Base-by-base conservation (phyloP, 2,888 invertebrate genomes). In the Alloplasta piceator region DNA sequence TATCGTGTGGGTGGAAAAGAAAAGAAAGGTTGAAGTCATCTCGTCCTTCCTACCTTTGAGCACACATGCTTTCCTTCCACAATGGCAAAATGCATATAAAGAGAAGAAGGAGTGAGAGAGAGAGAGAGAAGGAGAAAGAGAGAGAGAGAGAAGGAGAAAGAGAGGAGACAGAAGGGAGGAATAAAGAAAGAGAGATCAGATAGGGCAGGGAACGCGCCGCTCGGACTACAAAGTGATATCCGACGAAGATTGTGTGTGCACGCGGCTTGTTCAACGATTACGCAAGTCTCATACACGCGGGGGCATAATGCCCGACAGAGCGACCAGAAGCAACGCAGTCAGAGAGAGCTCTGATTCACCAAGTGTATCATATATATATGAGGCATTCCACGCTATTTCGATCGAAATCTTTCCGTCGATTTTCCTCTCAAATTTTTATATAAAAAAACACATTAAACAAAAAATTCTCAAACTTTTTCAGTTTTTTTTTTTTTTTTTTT, bases 191-290 rank as follows among this genome's bases (percentile, higher is more conserved):
- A 85, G 85, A 88, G 87, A 90, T 89, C 88, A 89, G 89, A 90
- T 89, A 88, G 88, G 86, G 86, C 85, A 85, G 80, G 78, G 78
- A 86, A 82, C 75, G 84, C 84, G 83, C 87, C 89, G 90, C 89
- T 78, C 85, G 85, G 88, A 91, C 89, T 89, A 91, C 91, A 91
- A 91, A 91, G 90, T 88, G 90, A 90, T 89, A 89, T 89, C 89
- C 90, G 86, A 89, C 88, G 85, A 77, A 89, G 90, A 90, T 89
- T 86, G 85, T 86, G 85, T 85, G 88, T 84, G 87, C 86, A 79
- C 83, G 84, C 85, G 66, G 83, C 86, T 86, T 87, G 88, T 88
- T 88, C 85, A 86, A 84, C 87, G 90, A 89, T 91, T 91, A 88
- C 89, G 89, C 86, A 91, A 91, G 86, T 83, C 76, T 81, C 78